phyloP scores from a whole-genome alignment of 2,797 vertebrate genomes.

The Rhodeus uyekii region DNA sequence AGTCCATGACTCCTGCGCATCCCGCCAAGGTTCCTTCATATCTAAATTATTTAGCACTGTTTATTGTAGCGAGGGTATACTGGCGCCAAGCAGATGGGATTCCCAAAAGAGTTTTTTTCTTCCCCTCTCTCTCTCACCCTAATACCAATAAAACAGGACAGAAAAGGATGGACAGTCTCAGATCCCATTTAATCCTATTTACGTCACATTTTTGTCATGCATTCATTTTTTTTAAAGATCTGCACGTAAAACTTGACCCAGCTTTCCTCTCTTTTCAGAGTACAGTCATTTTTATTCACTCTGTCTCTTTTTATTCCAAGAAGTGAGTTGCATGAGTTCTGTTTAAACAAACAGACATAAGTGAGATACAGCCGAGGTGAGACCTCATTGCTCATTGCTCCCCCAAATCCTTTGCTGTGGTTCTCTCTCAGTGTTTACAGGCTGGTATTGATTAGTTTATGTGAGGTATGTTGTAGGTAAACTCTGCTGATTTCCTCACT shows the following conservation, averaged over 20 bases:
- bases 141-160: constrained; percentile 64
- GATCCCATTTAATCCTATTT: constrained; percentile 56
- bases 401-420: constrained; percentile 25
- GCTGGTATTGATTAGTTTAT: constrained; percentile 49
- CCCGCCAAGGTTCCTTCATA: constrained; percentile 70
- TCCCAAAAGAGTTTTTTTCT: constrained; percentile 70
- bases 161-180: constrained; percentile 60
- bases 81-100: constrained; percentile 73
- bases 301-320: constrained; percentile 45
- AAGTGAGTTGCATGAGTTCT: constrained; percentile 6
- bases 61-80: constrained; percentile 76
- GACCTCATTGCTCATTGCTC: constrained; percentile 35
- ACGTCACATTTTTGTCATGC: constrained; percentile 37
- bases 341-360: constrained; percentile 41
- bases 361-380: constrained; percentile 43
- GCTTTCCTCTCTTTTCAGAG: constrained; percentile 54
- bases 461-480: constrained; percentile 36
- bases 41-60: constrained; percentile 78
- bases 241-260: constrained; percentile 65
- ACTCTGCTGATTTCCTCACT: constrained; percentile 30
- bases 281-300: constrained; percentile 49
- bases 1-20: constrained; percentile 48
- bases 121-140: constrained; percentile 54
- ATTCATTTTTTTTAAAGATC: constrained; percentile 43
- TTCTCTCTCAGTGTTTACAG: constrained; percentile 37